phyloP scores from a whole-genome alignment of 2,797 vertebrate species.

The Chrysocyon brachyurus region DNA sequence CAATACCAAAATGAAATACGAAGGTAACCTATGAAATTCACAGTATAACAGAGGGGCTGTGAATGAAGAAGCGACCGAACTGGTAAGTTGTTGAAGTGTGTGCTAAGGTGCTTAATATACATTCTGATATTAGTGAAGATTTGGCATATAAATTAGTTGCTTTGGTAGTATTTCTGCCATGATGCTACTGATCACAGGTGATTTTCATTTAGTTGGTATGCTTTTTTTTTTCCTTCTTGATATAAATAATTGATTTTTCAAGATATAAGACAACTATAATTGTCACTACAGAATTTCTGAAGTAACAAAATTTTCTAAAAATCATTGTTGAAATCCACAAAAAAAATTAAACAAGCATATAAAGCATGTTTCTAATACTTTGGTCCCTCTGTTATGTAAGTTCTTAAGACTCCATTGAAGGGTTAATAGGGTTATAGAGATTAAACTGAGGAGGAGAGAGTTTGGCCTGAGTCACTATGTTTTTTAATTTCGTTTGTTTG shows the following conservation, averaged over 20 bases:
- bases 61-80: not conserved
- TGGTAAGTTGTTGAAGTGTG: not conserved
- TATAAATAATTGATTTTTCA: slow-evolving; percentile 13
- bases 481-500: not conserved
- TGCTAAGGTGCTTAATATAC: not conserved
- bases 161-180: not conserved
- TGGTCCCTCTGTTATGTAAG: not conserved
- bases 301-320: not conserved
- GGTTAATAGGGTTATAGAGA: not conserved
- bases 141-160: not conserved
- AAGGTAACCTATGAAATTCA: not conserved
- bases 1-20: not conserved
- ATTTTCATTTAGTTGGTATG: not conserved
- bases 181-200: not conserved
- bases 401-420: not conserved
- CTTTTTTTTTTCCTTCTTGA: not conserved
- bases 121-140: not conserved
- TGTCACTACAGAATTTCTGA: not conserved
- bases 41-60: not conserved
- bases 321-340: not conserved
- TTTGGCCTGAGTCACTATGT: not conserved
- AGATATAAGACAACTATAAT: not conserved
- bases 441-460: not conserved
- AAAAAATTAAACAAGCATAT: not conserved
- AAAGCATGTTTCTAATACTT: not conserved